phyloP scores from a whole-genome alignment of 2,113 vertebrate genomes.

The Leiothrix lutea region DNA sequence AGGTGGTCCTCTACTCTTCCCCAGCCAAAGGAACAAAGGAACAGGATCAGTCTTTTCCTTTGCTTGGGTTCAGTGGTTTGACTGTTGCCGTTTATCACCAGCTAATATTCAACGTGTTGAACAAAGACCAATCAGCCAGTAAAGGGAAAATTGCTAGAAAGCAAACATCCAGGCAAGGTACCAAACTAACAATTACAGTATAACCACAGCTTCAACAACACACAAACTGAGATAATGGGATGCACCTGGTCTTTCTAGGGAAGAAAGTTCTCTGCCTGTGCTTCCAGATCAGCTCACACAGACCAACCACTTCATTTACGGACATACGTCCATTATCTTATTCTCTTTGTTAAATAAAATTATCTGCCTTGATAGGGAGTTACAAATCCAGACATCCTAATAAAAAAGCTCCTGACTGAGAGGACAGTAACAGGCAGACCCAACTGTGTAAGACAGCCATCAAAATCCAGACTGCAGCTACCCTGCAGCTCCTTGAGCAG shows the following conservation, averaged over 20 bases:
- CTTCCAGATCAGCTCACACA: neutral
- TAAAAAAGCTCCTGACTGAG: neutral
- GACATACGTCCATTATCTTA: neutral
- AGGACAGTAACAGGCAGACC: neutral
- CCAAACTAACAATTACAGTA: neutral
- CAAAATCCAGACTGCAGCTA: neutral
- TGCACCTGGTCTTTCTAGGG: neutral
- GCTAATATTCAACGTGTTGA: neutral
- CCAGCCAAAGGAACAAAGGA: neutral
- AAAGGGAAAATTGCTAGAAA: neutral
- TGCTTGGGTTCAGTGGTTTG: neutral
- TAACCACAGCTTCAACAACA: neutral
- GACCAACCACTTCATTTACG: neutral
- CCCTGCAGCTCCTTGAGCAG: fast-evolving
- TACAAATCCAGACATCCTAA: neutral
- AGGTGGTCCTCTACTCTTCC: neutral
- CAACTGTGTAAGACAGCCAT: fast-evolving
- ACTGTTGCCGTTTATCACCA: neutral
- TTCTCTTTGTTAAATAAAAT: neutral
- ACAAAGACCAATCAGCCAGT: neutral
- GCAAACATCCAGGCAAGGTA: neutral
- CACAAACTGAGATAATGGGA: neutral
- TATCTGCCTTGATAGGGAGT: neutral
- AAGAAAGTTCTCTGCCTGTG: neutral
- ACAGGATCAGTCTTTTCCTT: neutral